Conservation (phyloP, 2,797 vertebrate species). For the Xenops minutus region DNA sequence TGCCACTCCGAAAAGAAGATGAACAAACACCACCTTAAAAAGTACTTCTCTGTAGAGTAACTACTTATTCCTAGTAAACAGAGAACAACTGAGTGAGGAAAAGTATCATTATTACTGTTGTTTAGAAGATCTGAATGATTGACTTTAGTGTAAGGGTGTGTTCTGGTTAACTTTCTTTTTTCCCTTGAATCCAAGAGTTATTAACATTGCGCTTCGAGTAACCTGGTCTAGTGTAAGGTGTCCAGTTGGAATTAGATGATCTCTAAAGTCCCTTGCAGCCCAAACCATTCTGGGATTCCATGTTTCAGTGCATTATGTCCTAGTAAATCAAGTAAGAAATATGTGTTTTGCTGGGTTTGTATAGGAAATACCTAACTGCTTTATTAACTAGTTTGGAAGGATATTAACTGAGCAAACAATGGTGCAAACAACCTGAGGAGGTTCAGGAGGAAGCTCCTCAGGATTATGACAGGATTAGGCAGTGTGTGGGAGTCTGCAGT, state of each 20-base stretch:
- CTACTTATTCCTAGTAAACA: neutral
- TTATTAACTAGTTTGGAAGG: neutral
- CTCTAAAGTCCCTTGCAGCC: neutral
- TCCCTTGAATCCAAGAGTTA: neutral
- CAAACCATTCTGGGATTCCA: neutral
- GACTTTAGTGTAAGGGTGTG: neutral
- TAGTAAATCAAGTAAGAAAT: neutral
- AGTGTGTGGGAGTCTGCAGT: neutral
- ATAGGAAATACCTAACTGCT: neutral
- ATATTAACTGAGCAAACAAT: neutral
- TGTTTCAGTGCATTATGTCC: neutral
- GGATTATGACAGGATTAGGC: neutral
- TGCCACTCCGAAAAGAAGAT: neutral
- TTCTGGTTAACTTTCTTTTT: neutral
- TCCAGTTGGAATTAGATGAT: neutral
- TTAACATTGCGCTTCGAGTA: neutral
- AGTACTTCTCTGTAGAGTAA: neutral
- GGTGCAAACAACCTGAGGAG: neutral
- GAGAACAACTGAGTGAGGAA: neutral
- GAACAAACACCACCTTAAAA: neutral
- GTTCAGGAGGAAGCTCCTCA: neutral
- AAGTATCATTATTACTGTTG: neutral
- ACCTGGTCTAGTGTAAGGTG: neutral
- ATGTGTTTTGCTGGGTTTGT: rapidly evolving
- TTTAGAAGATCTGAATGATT: neutral